Percentiles rank a stretch among this genome's conserved stretches.
These are phyloP conservation scores for Montifringilla adamsi DNA, from an alignment of 2,113 vertebrate genomes.

Conservation along the genomic window DNA sequence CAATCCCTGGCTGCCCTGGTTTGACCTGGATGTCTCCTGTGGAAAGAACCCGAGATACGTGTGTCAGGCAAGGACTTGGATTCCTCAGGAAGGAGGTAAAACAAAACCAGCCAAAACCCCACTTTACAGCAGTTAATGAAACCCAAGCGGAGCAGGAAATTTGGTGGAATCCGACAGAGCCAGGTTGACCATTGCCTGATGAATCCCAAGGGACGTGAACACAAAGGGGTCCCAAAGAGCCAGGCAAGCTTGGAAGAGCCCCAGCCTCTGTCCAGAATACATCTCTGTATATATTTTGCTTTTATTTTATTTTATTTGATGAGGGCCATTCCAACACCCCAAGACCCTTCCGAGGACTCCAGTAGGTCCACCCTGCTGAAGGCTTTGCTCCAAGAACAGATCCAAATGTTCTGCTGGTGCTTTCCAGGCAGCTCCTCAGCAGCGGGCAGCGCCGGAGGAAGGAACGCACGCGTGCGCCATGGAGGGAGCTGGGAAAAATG, in stretches of 20 bases:
- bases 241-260: background rate
- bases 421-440: background rate
- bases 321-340: background rate
- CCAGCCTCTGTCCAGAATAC: background rate
- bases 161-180: background rate
- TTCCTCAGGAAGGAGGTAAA: background rate
- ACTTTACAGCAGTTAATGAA: background rate
- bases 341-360: background rate
- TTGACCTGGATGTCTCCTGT: background rate
- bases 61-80: background rate
- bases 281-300: background rate
- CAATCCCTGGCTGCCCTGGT: background rate
- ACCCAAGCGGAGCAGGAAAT: background rate
- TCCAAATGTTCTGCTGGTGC: accelerated
- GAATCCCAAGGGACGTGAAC: accelerated
- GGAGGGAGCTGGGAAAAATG: background rate
- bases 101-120: background rate
- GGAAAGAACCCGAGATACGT: background rate
- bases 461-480: accelerated
- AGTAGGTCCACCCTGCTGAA: background rate
- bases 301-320: background rate
- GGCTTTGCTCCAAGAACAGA: background rate
- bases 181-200: background rate
- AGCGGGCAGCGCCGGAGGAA: background rate
- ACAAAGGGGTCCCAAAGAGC: background rate